Conservation (phyloP, 2,888 invertebrate species). For the Norana najaformis region DNA sequence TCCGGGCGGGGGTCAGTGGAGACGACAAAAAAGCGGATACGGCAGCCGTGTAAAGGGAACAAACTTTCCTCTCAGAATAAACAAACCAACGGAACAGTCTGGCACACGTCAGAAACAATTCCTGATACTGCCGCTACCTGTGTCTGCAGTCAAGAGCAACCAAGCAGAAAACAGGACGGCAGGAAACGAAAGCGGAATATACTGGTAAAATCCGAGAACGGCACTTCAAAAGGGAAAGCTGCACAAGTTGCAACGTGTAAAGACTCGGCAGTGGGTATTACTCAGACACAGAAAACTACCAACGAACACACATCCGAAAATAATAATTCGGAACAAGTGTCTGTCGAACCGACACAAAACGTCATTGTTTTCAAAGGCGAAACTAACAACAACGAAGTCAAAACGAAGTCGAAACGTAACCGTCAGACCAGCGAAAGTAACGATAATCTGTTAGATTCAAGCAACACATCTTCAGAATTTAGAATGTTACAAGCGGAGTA, state of each 20-base stretch:
- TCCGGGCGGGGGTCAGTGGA: not conserved
- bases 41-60: too few species aligned
- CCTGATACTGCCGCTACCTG: not conserved
- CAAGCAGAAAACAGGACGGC: not conserved
- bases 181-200: not conserved
- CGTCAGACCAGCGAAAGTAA: not conserved
- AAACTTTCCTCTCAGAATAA: not conserved
- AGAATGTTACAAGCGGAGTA: not conserved
- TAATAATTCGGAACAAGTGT: not conserved
- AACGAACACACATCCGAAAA: not conserved
- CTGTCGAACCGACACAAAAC: not conserved
- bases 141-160: not conserved
- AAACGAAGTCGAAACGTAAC: not conserved
- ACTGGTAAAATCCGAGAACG: not conserved
- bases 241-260: not conserved
- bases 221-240: not conserved
- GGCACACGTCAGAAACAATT: not conserved
- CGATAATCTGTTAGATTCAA: conserved; percentile 5
- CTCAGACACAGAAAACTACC: not conserved
- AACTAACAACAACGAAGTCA: not conserved
- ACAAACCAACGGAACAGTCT: not conserved
- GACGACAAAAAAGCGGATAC: not conserved
- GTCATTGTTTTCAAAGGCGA: not conserved
- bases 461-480: conserved; percentile 13
- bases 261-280: not conserved